Evolutionary conservation across 1,140 invertebrate genomes (phyloP).

Genomic region (Holotrichia oblita): DNA sequence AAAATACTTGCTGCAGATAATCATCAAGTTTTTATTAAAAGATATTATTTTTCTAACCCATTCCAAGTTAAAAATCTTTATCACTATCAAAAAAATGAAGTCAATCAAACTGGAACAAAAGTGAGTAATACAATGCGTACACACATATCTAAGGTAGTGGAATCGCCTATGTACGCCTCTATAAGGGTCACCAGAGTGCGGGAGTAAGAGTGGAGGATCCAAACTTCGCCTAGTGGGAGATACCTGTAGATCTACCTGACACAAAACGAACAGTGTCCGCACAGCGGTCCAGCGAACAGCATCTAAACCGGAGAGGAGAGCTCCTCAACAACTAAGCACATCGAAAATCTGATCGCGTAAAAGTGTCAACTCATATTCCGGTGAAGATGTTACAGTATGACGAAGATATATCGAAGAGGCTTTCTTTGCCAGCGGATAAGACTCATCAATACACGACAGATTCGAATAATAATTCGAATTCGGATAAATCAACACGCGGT

Average conservation of each 20-base stretch:
- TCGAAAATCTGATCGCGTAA: not conserved
- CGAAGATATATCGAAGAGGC: conserved; percentile 55
- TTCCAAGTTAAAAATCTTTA: too few relatives aligned
- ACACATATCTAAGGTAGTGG: conserved; percentile 10
- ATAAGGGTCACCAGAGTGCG: conserved; percentile 37
- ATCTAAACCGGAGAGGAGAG: conserved; percentile 19
- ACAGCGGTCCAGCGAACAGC: conserved; percentile 42
- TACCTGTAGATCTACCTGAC: conserved; percentile 44
- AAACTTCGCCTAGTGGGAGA: conserved; percentile 43
- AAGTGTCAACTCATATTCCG: not conserved
- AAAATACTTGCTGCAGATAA: too few relatives aligned
- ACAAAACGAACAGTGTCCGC: conserved; percentile 41
- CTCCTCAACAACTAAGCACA: not conserved
- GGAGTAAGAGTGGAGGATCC: conserved; percentile 40
- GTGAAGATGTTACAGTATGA: conserved; percentile 53
- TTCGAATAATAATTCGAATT: conserved; percentile 53
- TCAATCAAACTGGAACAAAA: too few relatives aligned
- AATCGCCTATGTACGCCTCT: not conserved
- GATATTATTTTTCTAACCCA: too few relatives aligned
- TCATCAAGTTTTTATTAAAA: too few relatives aligned
- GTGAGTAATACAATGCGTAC: too few relatives aligned
- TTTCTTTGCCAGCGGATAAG: conserved; percentile 51
- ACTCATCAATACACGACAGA: conserved; percentile 50
- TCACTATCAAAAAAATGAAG: too few relatives aligned
- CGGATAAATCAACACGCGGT: conserved; percentile 49